phyloP scores from a whole-genome alignment of 2,113 vertebrate species.

The Cephalopholis sonnerati region DNA sequence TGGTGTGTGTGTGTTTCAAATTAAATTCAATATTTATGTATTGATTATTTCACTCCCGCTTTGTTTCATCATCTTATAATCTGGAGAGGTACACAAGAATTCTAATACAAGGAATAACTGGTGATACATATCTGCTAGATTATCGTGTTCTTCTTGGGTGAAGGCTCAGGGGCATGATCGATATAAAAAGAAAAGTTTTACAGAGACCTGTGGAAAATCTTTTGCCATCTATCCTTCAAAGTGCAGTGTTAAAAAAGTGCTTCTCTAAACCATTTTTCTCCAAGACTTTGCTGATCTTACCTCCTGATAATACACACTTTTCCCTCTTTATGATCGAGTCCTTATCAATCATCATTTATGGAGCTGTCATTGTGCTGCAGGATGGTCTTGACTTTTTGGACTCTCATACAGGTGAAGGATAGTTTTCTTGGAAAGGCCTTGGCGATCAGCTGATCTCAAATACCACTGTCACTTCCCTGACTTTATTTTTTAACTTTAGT shows the following conservation, averaged over 20 bases:
- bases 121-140: neutral
- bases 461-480: neutral
- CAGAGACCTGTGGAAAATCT: neutral
- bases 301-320: constrained; percentile 33
- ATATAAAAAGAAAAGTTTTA: neutral
- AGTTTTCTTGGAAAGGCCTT: constrained; percentile 10
- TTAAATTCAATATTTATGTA: too few relatives aligned
- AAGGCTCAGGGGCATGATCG: neutral
- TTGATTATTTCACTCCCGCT: too few relatives aligned
- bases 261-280: neutral
- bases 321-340: constrained; percentile 36
- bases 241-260: constrained; percentile 5
- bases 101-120: neutral
- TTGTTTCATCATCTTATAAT: too few relatives aligned
- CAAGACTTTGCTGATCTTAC: constrained; percentile 14
- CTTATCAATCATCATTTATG: constrained; percentile 49
- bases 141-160: neutral
- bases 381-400: constrained; percentile 33
- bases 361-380: neutral
- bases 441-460: constrained; percentile 15
- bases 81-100: neutral
- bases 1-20: too few relatives aligned
- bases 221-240: neutral
- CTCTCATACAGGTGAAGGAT: constrained; percentile 42
- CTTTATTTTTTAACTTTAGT: neutral